Evolutionary conservation across 1,140 invertebrate genomes (phyloP), one percentile per base, ranked within the genome.

Genomic region (Atta texana): DNA sequence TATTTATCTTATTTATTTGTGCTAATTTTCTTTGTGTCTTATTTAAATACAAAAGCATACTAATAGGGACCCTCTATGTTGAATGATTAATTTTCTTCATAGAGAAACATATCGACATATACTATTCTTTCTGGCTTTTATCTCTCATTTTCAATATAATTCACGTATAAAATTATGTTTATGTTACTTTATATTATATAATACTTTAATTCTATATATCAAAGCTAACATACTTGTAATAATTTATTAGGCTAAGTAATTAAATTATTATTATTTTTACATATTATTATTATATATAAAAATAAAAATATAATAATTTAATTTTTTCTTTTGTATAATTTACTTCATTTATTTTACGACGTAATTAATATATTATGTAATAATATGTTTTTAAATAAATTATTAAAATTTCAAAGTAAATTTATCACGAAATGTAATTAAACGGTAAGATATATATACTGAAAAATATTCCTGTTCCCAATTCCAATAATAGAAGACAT

Each of bases 271-370:
- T 31, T 28, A 31, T 53, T 53, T 72, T 55, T 55, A 5, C 8
- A n/a, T 34, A 28, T 28, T 28, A 31, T 53, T 53, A 55, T 55
- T 55, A 5, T 8, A n/a, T 34, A 14, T 34, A 34, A 34, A 34
- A 66, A 66, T 66, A 66, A 66, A 3, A 66, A 66, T 21, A n/a
- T 1, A 39, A 21, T 66, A 66, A 66, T 66, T 66, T 3, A 39
- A 64, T 64, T 64, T 10, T 16, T 18, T 34, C 34, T 31, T 31
- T 31, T 31, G 31, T 31, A 31, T 31, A 31, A 31, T 34, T 34
- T 34, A 34, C 31, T 34, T 34, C 8, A 44, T 44, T 44, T 44
- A 44, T 44, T 44, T 44, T 44, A 44, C 1, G 7, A 53, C 5
- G 18, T 55, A 55, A 7, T 55, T 66, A 39, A 66, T 39, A n/a